Base-by-base conservation (phyloP, 2,888 invertebrate species). In the Scrobipalpa atriplicella region DNA sequence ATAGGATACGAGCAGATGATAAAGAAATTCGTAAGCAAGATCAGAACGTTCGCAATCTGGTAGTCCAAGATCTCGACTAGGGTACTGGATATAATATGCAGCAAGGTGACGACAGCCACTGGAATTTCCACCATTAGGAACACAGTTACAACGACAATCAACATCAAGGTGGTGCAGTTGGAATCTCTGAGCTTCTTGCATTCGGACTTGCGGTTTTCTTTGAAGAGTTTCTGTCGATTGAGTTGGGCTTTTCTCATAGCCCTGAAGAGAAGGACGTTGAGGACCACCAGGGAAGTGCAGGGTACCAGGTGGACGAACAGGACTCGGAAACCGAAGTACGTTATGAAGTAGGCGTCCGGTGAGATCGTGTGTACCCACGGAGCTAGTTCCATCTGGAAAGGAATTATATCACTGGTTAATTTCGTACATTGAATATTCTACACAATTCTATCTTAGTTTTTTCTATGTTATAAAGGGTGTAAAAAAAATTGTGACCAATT, bases 231-330 rank as follows among this genome's bases (percentile, higher is more conserved):
- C 79, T 96, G 95, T 43, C 97, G 92, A 70, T 97, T 95, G 66
- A 94, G 92, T 81, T 98, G 97, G 0, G 98, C 98, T 71, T 95
- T 94, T 66, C 96, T 94, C 94, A 99, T 95, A 0, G 98, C 98
- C 64, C 95, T 92, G 83, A 98, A 98, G 3, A 99, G 94, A 9
- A 98, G 92, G 0, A 97, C 95, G 83, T 99, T 99, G 64, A 99
- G 94, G 18, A 97, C 96, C 0, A 98, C 97, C 54, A 99, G 93
- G 1, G 97, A 95, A 10, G 97, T 95, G 91, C 98, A 98, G 0
- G 99, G 99, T 67, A 98, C 93, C 71, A 98, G 92, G 82, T 99
- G 98, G n/a, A 99, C 98, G 86, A 97, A 98, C 8, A 98, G 88
- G 11, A 98, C 97, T 13, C 99, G 94, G 85, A 98, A 98, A 79